Conservation (phyloP, 2,797 vertebrate species). For the Hippocampus kuda region DNA sequence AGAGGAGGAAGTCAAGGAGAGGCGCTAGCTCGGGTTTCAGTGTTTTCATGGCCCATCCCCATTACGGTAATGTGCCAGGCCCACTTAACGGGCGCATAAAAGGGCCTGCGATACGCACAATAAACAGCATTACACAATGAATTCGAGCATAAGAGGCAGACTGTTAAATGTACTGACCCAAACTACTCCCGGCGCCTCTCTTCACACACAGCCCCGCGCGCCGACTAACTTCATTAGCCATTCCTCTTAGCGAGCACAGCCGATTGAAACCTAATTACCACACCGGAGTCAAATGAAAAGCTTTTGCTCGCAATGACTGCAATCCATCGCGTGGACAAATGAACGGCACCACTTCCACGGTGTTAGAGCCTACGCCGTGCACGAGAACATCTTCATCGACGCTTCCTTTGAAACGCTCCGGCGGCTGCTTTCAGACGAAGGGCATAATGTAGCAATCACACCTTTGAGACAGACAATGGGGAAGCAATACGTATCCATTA, state of each 20-base stretch:
- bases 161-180: constrained; percentile 32
- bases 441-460: constrained; percentile 40
- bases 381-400: constrained; percentile 28
- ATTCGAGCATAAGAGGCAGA: constrained; percentile 48
- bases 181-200: constrained; percentile 31
- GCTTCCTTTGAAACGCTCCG: constrained; percentile 30
- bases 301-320: constrained; percentile 64
- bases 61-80: constrained; percentile 84
- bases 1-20: constrained; percentile 27
- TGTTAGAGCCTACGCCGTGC: constrained; percentile 36
- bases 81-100: constrained; percentile 79
- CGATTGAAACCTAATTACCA: constrained; percentile 69
- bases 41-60: constrained; percentile 82
- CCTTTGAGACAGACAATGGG: constrained; percentile 16
- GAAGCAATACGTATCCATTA: constrained; percentile 11
- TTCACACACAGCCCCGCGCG: constrained; percentile 44
- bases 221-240: constrained; percentile 67
- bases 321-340: constrained; percentile 64
- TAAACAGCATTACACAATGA: constrained; percentile 67
- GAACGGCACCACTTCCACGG: constrained; percentile 48
- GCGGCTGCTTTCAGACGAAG: constrained; percentile 32
- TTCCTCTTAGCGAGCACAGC: constrained; percentile 60
- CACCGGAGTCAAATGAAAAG: constrained; percentile 68
- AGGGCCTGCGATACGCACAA: constrained; percentile 60
- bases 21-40: constrained; percentile 73